Base-by-base conservation (phyloP, 2,888 invertebrate genomes). In the Thyatira batis region DNA sequence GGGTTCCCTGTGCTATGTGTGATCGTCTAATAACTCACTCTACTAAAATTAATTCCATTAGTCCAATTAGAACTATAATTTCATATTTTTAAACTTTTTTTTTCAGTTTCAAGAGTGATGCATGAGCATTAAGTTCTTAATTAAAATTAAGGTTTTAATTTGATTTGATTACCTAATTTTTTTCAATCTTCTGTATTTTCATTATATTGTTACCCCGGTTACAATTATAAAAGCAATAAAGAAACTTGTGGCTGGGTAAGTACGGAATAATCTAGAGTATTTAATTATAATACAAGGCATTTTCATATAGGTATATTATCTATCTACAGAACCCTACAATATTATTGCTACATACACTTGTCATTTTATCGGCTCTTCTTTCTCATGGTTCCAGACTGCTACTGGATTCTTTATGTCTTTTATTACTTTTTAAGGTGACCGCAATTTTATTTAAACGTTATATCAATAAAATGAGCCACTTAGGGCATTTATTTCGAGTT, bases 381-480 rank as follows among this genome's bases (percentile, higher is more conserved):
- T 92, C 90, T 89, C 91, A 90, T 87, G 89, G 84, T 69, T 83
- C 80, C 81, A 76, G 77, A 76, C 79, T 76, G 91, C 91, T 91
- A 89, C 91, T 87, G 91, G 74, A 89, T 88, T 87, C 85, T 84
- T 74, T 76, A 73, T 67, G 61, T 63, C 79, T 84, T 88, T 85
- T 84, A 80, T 79, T 78, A 63, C 71, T 80, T 83, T 83, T 78
- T 73, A 73, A 79, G 73, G 74, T 80, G 82, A 80, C 84, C 84
- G 80, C 82, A 87, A 84, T 87, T 85, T 86, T 74, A 79, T 82
- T 84, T 84, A 85, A 85, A 83, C 80, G 81, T 70, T 84, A 74
- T 83, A 86, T 85, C 82, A 84, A 84, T 83, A 80, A 78, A 80
- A 78, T 79, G 72, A 66, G 69, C 74, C 76, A 76, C 72, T 78